phyloP scores from a whole-genome alignment of 2,888 invertebrate genomes.

The Hypsopygia costalis region DNA sequence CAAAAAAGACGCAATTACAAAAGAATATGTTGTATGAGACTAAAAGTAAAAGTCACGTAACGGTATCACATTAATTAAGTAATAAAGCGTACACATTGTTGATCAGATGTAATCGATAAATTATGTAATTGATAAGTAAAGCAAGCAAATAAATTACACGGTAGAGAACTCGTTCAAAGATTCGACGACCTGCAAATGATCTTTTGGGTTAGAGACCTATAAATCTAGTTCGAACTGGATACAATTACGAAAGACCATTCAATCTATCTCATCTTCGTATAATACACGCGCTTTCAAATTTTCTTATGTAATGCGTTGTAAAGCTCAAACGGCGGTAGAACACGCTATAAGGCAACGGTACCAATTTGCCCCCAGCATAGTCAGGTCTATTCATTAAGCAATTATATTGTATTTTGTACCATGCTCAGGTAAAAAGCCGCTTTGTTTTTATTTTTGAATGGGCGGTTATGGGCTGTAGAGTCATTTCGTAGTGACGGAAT shows the following conservation, averaged over 20 bases:
- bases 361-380: slow-evolving; percentile 30
- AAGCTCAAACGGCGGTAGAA: slow-evolving; percentile 33
- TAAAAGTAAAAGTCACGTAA: background rate
- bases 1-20: too few relatives aligned
- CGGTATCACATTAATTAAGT: background rate
- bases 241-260: slow-evolving; percentile 51
- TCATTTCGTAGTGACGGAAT: slow-evolving; percentile 6
- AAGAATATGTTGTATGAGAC: too few relatives aligned
- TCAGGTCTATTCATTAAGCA: slow-evolving; percentile 43
- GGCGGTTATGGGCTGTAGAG: slow-evolving; percentile 5
- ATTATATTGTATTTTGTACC: slow-evolving; percentile 44
- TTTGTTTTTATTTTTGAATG: slow-evolving; percentile 20
- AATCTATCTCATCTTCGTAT: slow-evolving; percentile 35
- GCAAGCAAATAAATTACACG: slow-evolving; percentile 14
- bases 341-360: slow-evolving; percentile 26
- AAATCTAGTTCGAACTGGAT: slow-evolving; percentile 46
- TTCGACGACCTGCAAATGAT: slow-evolving; percentile 27
- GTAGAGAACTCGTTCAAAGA: slow-evolving; percentile 21
- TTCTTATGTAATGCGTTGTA: slow-evolving; percentile 41
- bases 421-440: slow-evolving; percentile 39
- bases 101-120: slow-evolving; percentile 23
- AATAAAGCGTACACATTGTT: background rate
- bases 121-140: slow-evolving; percentile 31
- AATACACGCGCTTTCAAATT: slow-evolving; percentile 35
- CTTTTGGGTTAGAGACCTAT: slow-evolving; percentile 44